Conservation (phyloP, 2,113 vertebrate genomes). For the Tragelaphus buxtoni region DNA sequence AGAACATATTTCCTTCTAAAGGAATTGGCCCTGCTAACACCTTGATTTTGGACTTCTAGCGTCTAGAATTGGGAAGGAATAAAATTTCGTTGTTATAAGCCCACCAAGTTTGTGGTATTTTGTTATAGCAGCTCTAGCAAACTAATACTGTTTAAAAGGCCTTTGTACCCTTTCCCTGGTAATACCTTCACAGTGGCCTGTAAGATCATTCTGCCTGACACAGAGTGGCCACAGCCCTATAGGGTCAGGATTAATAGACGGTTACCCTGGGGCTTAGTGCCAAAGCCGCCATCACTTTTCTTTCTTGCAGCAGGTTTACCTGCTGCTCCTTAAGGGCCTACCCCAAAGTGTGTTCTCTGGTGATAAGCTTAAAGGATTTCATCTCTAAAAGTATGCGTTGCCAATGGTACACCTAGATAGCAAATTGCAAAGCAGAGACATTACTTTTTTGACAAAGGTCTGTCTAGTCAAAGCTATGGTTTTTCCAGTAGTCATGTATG, state of each 20-base stretch:
- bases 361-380: background rate
- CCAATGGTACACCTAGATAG: background rate
- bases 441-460: background rate
- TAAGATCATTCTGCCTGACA: background rate
- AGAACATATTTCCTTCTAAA: background rate
- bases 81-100: background rate
- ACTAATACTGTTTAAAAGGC: background rate
- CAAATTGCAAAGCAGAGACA: background rate
- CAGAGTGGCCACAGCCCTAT: background rate
- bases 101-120: background rate
- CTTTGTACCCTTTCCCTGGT: background rate
- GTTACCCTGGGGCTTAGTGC: background rate
- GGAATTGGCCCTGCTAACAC: background rate
- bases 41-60: background rate
- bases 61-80: background rate
- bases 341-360: background rate
- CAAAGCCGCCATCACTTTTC: background rate
- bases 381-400: background rate
- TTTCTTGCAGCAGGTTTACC: background rate
- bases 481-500: background rate
- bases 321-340: background rate
- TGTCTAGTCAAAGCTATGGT: background rate
- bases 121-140: background rate
- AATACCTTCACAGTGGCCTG: background rate
- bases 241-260: background rate